Evolutionary conservation across 2,888 invertebrate species (phyloP).

Genomic region (Amphipoea oculea): DNA sequence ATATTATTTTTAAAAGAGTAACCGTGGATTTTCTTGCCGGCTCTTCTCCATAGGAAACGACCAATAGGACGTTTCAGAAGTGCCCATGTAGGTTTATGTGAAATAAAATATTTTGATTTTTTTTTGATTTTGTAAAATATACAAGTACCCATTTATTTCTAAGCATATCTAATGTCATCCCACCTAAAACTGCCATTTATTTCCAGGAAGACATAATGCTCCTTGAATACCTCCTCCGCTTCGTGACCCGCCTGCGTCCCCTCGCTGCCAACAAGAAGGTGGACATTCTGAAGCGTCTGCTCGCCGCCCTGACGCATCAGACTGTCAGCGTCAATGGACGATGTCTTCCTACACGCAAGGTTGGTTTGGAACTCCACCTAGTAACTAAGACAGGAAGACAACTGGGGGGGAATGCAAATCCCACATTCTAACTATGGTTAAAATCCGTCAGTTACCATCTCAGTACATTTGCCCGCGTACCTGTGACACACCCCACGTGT

Average conservation of each 20-base stretch:
- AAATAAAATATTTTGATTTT: too few species aligned
- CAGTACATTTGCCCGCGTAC: too few species aligned
- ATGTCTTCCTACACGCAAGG: conserved; percentile 80
- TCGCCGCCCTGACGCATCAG: conserved; percentile 93
- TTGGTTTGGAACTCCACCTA: neutral
- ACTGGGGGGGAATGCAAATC: neutral
- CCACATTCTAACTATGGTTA: neutral
- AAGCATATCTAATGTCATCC: neutral
- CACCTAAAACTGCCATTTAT: neutral
- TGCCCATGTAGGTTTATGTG: too few species aligned
- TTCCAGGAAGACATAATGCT: conserved; percentile 92
- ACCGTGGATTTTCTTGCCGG: too few species aligned
- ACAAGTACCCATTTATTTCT: neutral
- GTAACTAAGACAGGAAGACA: neutral
- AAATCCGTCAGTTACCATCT: too few species aligned
- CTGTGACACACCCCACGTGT: too few species aligned
- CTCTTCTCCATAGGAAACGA: too few species aligned
- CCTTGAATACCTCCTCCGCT: conserved; percentile 93
- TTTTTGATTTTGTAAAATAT: neutral
- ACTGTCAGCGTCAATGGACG: conserved; percentile 83
- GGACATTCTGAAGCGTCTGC: conserved; percentile 91
- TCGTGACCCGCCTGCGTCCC: conserved; percentile 92
- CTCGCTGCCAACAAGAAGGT: conserved; percentile 91
- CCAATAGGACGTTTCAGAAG: too few species aligned
- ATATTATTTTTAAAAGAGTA: too few species aligned